Evolutionary conservation across 2,888 invertebrate species (phyloP), one percentile per base, ranked within the genome.

Genomic region (Epistrophe eligans): DNA sequence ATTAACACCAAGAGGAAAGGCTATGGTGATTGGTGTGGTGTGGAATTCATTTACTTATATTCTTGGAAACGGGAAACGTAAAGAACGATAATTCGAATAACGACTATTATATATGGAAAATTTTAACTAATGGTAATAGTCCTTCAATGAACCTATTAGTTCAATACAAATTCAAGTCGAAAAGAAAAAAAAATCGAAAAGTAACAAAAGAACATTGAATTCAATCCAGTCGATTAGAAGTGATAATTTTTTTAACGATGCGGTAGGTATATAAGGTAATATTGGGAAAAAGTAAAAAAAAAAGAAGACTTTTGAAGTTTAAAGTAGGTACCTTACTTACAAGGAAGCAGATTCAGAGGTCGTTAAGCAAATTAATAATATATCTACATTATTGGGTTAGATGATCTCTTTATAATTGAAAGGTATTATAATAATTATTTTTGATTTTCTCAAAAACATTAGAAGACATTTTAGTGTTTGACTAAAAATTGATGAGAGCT

Each of bases 11-110:
- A 28, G 9, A 24, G 24, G 24, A 1, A 24, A 24, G 24, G 3
- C 24, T 24, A 24, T 24, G 24, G 24, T 24, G 24, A 24, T 24
- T 24, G 24, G 55, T 52, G 40, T 55, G 24, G 40, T 28, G 40
- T n/a, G 10, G 15, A 40, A 70, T 70, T 40, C 70, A 40, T 58
- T 58, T 45, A 32, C 28, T 32, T 55, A 24, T 55, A 13, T 10
- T 62, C n/a, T 17, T 58, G 13, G 24, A 45, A 55, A 32, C 17
- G 58, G 13, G 13, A 67, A 67, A 35, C n/a, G 52, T 24, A 35
- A 58, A 43, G 50, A 13, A 52, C 13, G 70, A 71, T 77, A 77
- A 77, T 77, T 24, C 52, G 50, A 60, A 62, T 71, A 77, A 77
- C 77, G 62, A 71, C 71, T 9, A 52, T 2, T 24, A 24, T 24